Evolutionary conservation across 1,140 invertebrate species (phyloP), one percentile per base, ranked within the genome.

Genomic region (Drosophila malerkotliana): DNA sequence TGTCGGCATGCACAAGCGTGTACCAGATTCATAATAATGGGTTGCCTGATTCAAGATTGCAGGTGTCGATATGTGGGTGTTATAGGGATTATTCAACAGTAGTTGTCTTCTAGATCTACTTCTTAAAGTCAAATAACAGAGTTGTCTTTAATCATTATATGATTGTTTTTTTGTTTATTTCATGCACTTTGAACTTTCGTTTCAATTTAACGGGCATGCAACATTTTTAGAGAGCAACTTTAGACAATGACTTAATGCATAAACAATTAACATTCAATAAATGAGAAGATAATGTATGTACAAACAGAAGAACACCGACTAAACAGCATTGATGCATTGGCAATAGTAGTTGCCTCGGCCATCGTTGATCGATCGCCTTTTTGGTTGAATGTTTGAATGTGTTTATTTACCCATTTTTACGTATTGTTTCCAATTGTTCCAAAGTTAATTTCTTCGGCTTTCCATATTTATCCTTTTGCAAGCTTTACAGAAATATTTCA

Each of bases 401-500:
- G 61, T 75, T 75, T 93, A 96, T 96, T 94, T 97, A 97, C 96
- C 96, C 96, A 94, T 94, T 94, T 93, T 94, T 94, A 92, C 94
- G 95, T 93, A 97, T 96, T 92, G 94, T 95, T 93, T 96, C 96
- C 94, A 97, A 96, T 93, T 97, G 96, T 93, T 95, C 94, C 94
- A 93, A 94, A 94, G 94, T 96, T 94, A 97, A 94, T 93, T 95
- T 96, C 95, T 96, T 96, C 93, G 95, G 95, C 93, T 96, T 96
- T 94, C 96, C 96, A 93, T 95, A 95, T 93, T 95, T 96, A 94
- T 97, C 96, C 96, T 96, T 96, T 95, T 96, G 96, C 93, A 96
- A 94, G 95, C 96, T 96, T 96, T 94, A 93, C 93, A 94, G 93
- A 94, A 95, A 93, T 92, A 87, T 90, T 82, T 80, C 63, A 73